Conservation (phyloP, 2,113 vertebrate species). For the Aldabrachelys gigantea region DNA sequence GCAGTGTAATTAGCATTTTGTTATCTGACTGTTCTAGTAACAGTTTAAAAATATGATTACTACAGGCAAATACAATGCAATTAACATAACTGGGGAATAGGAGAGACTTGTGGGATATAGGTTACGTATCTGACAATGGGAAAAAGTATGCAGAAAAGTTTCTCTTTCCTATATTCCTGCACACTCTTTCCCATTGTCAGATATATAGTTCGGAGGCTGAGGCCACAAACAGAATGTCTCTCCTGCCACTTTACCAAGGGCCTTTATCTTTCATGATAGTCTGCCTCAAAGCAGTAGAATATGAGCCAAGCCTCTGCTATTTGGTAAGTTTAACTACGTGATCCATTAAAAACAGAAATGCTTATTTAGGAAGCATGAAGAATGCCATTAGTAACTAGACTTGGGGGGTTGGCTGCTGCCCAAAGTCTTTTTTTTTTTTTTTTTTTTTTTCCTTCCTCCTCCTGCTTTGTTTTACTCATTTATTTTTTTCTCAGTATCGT, state of each 20-base stretch:
- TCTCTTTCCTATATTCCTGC: background rate
- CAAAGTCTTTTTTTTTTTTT: background rate
- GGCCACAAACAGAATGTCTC: background rate
- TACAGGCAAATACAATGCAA: conserved; percentile 9
- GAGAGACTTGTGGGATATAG: background rate
- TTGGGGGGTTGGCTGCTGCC: background rate
- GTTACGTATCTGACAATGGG: background rate
- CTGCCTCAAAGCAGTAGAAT: background rate
- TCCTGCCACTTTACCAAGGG: background rate
- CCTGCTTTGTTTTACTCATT: conserved; percentile 1
- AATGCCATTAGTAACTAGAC: background rate
- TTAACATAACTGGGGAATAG: background rate
- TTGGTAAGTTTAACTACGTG: background rate
- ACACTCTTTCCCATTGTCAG: too few relatives aligned
- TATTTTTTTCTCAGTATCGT: background rate
- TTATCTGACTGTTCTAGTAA: background rate
- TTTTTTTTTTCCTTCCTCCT: background rate
- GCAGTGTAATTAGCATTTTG: background rate
- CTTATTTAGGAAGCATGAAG: background rate
- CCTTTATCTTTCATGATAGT: conserved; percentile 3
- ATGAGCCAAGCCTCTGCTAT: background rate
- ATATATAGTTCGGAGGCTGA: background rate
- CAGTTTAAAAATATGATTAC: background rate
- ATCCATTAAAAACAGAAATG: background rate
- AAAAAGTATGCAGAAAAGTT: background rate